Percentiles rank a stretch among this genome's conserved stretches.
phyloP scores from a whole-genome alignment of 1,140 invertebrate genomes.

The Anoplophora glabripennis region DNA sequence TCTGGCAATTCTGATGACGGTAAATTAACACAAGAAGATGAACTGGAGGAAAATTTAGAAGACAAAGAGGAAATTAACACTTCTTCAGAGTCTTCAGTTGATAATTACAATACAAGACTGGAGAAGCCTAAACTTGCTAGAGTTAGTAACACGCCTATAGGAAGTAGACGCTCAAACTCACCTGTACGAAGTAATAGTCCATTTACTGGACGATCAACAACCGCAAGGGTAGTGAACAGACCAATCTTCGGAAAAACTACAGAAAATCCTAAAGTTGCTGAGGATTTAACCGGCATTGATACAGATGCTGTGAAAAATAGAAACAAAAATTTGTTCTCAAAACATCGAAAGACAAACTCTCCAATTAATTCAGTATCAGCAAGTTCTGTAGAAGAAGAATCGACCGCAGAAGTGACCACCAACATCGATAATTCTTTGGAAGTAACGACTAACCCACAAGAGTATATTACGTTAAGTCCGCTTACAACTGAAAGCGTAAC shows the following conservation, averaged over 20 bases:
- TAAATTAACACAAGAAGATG: not conserved
- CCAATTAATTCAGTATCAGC: conserved; percentile 20
- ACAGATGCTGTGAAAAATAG: conserved; percentile 40
- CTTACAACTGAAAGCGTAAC: conserved; percentile 13
- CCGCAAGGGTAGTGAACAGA: conserved; percentile 1
- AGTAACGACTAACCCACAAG: too few species aligned
- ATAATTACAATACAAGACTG: not conserved
- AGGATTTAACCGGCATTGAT: conserved; percentile 26
- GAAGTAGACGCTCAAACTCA: conserved; percentile 2
- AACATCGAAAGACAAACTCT: conserved; percentile 44
- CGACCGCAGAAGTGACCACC: not conserved
- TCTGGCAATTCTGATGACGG: not conserved
- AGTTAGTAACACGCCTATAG: not conserved
- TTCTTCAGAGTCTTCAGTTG: not conserved
- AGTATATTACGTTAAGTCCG: not conserved
- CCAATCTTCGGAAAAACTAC: conserved; percentile 15
- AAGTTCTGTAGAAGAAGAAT: not conserved
- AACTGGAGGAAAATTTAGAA: not conserved
- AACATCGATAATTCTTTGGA: too few species aligned
- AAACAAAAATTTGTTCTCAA: conserved; percentile 55
- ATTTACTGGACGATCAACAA: not conserved
- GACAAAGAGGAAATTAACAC: not conserved
- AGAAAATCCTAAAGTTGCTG: conserved; percentile 9
- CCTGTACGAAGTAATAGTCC: not conserved
- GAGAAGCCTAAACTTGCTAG: conserved; percentile 23